These are phyloP conservation scores for Paramormyrops kingsleyae DNA, from an alignment of 2,113 vertebrate species.

Conservation along the genomic window DNA sequence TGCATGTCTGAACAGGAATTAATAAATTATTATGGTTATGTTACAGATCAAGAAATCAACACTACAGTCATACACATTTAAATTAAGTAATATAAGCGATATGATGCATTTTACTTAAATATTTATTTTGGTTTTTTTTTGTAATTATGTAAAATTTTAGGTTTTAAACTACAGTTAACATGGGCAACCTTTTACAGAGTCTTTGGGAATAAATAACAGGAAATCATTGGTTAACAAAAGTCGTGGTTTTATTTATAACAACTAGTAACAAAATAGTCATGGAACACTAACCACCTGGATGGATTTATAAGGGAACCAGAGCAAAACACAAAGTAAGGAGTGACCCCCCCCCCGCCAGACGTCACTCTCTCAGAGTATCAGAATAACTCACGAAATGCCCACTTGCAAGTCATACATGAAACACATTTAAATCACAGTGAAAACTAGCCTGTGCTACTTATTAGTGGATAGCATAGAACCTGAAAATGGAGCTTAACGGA, in stretches of 20 bases:
- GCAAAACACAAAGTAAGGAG: not conserved
- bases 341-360: not conserved
- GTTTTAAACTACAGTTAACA: too few relatives aligned
- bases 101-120: not conserved
- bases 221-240: not conserved
- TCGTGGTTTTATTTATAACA: not conserved
- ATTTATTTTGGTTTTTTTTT: not conserved
- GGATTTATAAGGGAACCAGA: not conserved
- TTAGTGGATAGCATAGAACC: not conserved
- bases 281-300: not conserved
- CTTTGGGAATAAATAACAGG: not conserved
- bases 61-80: not conserved
- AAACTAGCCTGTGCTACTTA: not conserved
- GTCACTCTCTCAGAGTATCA: too few relatives aligned
- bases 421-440: not conserved
- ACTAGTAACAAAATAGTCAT: not conserved
- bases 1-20: not conserved
- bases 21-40: not conserved
- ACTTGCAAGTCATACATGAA: not conserved
- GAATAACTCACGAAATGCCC: not conserved
- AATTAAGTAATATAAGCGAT: not conserved
- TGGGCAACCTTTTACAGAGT: not conserved
- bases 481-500: not conserved
- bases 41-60: not conserved
- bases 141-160: too few relatives aligned